These are phyloP conservation scores for Nomada fabriciana DNA, from an alignment of 2,888 invertebrate genomes.

Conservation along the genomic window DNA sequence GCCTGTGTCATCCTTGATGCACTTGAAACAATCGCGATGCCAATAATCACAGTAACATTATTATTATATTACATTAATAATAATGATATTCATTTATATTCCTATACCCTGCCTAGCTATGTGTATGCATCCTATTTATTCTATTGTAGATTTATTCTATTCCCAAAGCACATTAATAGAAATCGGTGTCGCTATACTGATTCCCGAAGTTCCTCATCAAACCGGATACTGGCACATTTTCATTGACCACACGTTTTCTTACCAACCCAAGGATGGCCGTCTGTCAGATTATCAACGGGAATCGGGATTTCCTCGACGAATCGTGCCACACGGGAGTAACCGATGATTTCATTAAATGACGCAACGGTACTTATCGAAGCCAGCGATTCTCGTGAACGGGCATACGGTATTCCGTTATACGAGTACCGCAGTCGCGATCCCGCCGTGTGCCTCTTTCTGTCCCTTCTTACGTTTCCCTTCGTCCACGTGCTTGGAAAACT, in stretches of 20 bases:
- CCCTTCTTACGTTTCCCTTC: neutral
- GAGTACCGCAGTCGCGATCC: constrained; percentile 8
- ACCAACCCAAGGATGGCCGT: neutral
- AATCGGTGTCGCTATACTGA: neutral
- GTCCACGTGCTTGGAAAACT: neutral
- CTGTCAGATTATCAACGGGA: constrained; percentile 10
- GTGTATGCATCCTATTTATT: too few relatives aligned
- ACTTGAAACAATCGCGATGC: too few relatives aligned
- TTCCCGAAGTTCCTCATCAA: neutral
- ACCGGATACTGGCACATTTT: neutral
- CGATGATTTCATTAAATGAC: constrained; percentile 75
- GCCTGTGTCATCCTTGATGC: too few relatives aligned
- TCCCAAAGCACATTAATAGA: neutral
- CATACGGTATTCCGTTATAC: constrained; percentile 62
- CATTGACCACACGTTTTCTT: neutral
- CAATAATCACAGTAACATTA: too few relatives aligned
- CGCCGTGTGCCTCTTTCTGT: constrained; percentile 1
- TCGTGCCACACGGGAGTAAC: constrained; percentile 2
- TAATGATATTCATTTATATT: too few relatives aligned
- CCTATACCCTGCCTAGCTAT: too few relatives aligned
- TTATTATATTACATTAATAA: too few relatives aligned
- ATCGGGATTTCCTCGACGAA: constrained; percentile 51
- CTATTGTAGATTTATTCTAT: too few relatives aligned
- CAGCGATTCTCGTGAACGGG: constrained; percentile 55
- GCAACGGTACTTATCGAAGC: constrained; percentile 70